Base-by-base conservation (phyloP, 2,888 invertebrate species). In the Rapana venosa region DNA sequence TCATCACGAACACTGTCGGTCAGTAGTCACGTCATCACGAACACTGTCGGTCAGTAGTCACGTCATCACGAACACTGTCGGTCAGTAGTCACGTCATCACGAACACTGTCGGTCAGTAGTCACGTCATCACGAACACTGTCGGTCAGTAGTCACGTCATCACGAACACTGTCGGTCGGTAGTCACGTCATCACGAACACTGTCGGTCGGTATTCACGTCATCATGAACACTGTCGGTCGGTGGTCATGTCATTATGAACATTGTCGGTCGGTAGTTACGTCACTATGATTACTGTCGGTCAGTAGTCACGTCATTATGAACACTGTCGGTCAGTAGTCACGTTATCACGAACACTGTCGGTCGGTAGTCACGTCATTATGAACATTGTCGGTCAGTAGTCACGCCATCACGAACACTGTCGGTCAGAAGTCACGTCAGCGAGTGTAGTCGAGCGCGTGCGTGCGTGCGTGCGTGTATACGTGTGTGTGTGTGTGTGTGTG, bases 1-100 rank as follows among this genome's bases (percentile, higher is more conserved):
- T 22, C 61, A 22, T 94, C 1, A 88, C 94, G 26, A 94, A 93
- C 86, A 91, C 93, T 84, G 88, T 94, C 88, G 95, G 94, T 95
- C 88, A 58, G 22, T 15, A 20, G 5, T n/a, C 26, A 20, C 61
- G 22, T 22, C 61, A 22, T 94, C 1, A 88, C 94, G 26, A 94
- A 93, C 86, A 91, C 93, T 84, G 88, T 94, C 88, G 95, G 94
- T 95, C 88, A 58, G 22, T 15, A 20, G 5, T n/a, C 26, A 20
- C 61, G 22, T 22, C 61, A 22, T 94, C 1, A 88, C 94, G 26
- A 94, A 93, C 86, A 91, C 93, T 84, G 88, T 94, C 88, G 95
- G 94, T 95, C 88, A 58, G 22, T 15, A 20, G 5, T n/a, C 26
- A 20, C 61, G 22, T 22, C 61, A 47, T 47, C 47, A 47, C 8